phyloP scores from a whole-genome alignment of 1,140 invertebrate species.

The Scylla paramamosain region DNA sequence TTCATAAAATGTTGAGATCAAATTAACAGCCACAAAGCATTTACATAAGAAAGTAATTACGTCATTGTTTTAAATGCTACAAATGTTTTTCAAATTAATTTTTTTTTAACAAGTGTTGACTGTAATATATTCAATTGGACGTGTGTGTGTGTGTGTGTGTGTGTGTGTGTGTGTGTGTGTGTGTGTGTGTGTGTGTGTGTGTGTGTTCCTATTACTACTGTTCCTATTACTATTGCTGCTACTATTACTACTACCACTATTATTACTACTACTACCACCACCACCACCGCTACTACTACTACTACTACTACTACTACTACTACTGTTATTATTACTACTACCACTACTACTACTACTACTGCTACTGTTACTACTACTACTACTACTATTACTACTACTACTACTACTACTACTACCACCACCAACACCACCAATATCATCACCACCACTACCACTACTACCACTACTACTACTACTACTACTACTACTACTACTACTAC shows the following conservation, averaged over 20 bases:
- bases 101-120: not conserved
- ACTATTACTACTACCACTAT: not conserved
- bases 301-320: not conserved
- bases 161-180: too few relatives aligned
- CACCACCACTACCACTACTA: too few relatives aligned
- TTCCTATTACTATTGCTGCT: too few relatives aligned
- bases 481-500: too few relatives aligned
- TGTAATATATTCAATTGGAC: not conserved
- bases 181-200: not conserved
- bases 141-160: too few relatives aligned
- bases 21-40: not conserved
- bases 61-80: not conserved
- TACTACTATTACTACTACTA: constrained; percentile 35
- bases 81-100: not conserved
- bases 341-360: not conserved
- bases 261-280: not conserved
- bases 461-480: too few relatives aligned
- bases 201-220: too few relatives aligned
- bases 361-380: constrained; percentile 24
- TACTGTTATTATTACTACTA: constrained; percentile 12
- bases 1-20: not conserved
- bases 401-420: constrained; percentile 26
- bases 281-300: not conserved
- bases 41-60: not conserved
- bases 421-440: too few relatives aligned